Evolutionary conservation across 2,888 invertebrate species (phyloP), one percentile per base, ranked within the genome.

Genomic region (Spodoptera littoralis): DNA sequence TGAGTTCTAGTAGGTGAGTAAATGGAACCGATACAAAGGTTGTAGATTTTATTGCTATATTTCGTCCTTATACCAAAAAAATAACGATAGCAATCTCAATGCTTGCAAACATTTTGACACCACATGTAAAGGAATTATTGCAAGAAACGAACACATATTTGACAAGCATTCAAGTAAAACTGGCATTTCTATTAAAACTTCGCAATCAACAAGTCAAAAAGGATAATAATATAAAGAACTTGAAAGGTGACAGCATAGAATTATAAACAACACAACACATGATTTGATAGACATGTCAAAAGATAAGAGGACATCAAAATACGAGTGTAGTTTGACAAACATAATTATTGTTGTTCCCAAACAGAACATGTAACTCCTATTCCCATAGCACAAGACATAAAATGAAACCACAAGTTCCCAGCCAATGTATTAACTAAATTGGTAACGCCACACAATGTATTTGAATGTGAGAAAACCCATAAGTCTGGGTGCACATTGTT

Each of bases 391-490:
- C 62, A 70, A 45, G 42, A 46, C 48, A 12, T 8, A 64, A 49
- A 51, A 60, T 73, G 1, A 12, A 53, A 30, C 18, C 9, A 24
- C 50, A n/a, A 18, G 9, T 53, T 44, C 43, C 18, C 1, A 18
- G n/a, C 41, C 18, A 48, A 48, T 46, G 54, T 24, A 50, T 18
- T 30, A 46, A 47, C 18, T 67, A 75, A 70, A 50, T 44, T 82
- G 67, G 82, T 74, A 65, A 77, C 68, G 4, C 58, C 46, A 55
- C 61, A 83, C 80, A 84, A 82, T 85, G 81, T 83, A 74, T 79
- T 73, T 74, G 76, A 81, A 76, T 83, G 82, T 87, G 84, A 77
- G 84, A 85, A 84, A 84, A 77, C 63, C 67, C 80, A 75, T 73
- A 66, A 58, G 64, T 66, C 55, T 61, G 63, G 57, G 52, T 52